Evolutionary conservation across 2,113 vertebrate genomes (phyloP), one percentile per base, ranked within the genome.

Genomic region (Taurulus bubalis): DNA sequence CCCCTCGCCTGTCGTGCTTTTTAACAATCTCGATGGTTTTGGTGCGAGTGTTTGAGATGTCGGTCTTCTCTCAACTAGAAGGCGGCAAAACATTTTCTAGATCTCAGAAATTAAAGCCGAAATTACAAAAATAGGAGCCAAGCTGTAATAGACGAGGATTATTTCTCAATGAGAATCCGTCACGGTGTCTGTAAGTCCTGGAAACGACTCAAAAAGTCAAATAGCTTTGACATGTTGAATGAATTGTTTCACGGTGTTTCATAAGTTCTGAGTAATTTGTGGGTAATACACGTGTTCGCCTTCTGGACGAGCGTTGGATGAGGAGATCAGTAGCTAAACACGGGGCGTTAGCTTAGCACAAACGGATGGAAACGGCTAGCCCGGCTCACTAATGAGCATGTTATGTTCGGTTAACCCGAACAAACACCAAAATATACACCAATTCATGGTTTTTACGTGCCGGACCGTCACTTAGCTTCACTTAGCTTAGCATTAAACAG

Each of bases 131-230:
- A 38, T 14, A 2, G 8, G 1, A 53, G 1, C 38, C 40, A 34
- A 16, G 53, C 32, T 71, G 30, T 62, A n/a, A 62, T 2, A 30
- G 10, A 69, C 0, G 0, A 34, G 26, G 36, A 36, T 69, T 3
- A 49, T n/a, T 60, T 3, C 40, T 26, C 34, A 15, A 40, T 8
- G 7, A 11, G n/a, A 10, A 24, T 55, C 26, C 9, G 15, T 34
- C 36, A 36, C 38, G 22, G 28, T 58, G 62, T 80, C 69, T 80
- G 77, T 15, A 12, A 38, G 28, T 62, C 22, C 42, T 49, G 56
- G 40, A 55, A 36, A 53, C 22, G 9, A 38, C 22, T 51, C 34
- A 16, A 36, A n/a, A n/a, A n/a, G 32, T n/a, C 8, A 53, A 53
- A n/a, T n/a, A 49, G 16, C 45, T 49, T 66, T 34, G 34, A 34